Conservation (phyloP, 23 tunicate species). For the Botrylloides violaceus region DNA sequence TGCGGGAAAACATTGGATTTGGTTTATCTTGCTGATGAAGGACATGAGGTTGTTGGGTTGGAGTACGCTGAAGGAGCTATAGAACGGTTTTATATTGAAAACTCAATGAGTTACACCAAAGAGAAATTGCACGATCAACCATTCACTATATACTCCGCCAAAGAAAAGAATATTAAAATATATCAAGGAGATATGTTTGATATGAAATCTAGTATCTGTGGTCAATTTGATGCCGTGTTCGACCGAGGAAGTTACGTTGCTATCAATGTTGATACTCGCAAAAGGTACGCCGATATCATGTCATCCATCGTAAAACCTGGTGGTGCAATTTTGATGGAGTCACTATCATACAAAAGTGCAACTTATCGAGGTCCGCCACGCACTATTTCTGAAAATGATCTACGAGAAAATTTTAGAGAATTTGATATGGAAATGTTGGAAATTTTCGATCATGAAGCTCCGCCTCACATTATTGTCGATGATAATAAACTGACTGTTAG, state of each 20-base stretch:
- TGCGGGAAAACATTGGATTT: constrained; percentile 88
- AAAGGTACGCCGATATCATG: constrained; percentile 28
- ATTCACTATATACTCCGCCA: constrained; percentile 24
- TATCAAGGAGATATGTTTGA: constrained; percentile 64
- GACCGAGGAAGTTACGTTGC: constrained; percentile 63
- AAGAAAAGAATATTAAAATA: constrained; percentile 37
- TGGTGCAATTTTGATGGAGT: constrained; percentile 22
- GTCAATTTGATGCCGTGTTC: constrained; percentile 64
- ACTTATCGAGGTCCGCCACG: constrained; percentile 45
- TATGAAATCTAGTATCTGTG: constrained; percentile 18
- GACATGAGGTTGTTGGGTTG: constrained; percentile 64
- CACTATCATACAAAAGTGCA: constrained; percentile 14
- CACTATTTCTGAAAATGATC: not conserved
- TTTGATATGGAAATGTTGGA: not conserved
- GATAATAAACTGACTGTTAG: not conserved
- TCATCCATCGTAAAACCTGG: constrained; percentile 14
- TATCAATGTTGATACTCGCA: constrained; percentile 20
- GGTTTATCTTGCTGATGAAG: constrained; percentile 50
- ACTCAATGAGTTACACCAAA: not conserved
- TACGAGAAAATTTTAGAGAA: not conserved
- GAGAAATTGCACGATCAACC: not conserved
- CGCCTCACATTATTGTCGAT: not conserved
- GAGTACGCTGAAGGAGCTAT: constrained; percentile 61
- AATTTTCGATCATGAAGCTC: not conserved
- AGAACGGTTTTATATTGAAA: not conserved